Evolutionary conservation across 2,888 invertebrate genomes (phyloP).

Genomic region (Nephrocerus scutellatus): DNA sequence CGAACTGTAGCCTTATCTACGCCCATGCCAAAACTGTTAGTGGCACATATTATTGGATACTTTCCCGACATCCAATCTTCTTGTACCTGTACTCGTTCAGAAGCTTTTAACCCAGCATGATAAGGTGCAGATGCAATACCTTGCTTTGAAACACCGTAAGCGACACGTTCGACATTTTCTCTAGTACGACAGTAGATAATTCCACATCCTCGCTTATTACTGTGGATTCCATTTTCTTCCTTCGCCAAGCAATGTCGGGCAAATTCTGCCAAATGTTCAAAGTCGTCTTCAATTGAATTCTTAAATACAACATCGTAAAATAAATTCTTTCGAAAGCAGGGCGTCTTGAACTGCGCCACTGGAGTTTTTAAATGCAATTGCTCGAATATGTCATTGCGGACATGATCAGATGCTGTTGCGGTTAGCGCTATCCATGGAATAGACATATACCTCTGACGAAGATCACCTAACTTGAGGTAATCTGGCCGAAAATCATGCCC

Average conservation of each 20-base stretch:
- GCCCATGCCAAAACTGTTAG: slow-evolving; percentile 99
- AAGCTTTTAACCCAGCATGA: slow-evolving; percentile 77
- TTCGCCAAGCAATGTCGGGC: slow-evolving; percentile 59
- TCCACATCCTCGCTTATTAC: slow-evolving; percentile 57
- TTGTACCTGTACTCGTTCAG: slow-evolving; percentile 71
- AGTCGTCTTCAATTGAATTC: slow-evolving; percentile 75
- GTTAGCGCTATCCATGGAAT: slow-evolving; percentile 89
- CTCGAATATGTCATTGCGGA: slow-evolving; percentile 72
- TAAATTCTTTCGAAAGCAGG: slow-evolving; percentile 87
- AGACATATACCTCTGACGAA: slow-evolving; percentile 56
- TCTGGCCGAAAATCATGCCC: slow-evolving; percentile 97
- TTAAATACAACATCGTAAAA: slow-evolving; percentile 91
- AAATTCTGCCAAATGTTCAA: slow-evolving; percentile 70
- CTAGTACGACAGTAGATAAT: slow-evolving; percentile 94
- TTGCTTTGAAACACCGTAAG: slow-evolving; percentile 63
- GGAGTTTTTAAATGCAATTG: slow-evolving; percentile 65
- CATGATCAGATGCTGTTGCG: slow-evolving; percentile 80
- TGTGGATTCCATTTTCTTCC: slow-evolving; percentile 34
- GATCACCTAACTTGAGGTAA: slow-evolving; percentile 77
- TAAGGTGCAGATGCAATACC: slow-evolving; percentile 77
- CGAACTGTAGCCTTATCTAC: slow-evolving; percentile 94
- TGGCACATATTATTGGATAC: slow-evolving; percentile 87
- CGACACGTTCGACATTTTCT: slow-evolving; percentile 81
- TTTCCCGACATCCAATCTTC: slow-evolving; percentile 88
- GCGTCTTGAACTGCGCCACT: slow-evolving; percentile 68